phyloP scores from a whole-genome alignment of 2,113 vertebrate species.

The Uria lomvia region DNA sequence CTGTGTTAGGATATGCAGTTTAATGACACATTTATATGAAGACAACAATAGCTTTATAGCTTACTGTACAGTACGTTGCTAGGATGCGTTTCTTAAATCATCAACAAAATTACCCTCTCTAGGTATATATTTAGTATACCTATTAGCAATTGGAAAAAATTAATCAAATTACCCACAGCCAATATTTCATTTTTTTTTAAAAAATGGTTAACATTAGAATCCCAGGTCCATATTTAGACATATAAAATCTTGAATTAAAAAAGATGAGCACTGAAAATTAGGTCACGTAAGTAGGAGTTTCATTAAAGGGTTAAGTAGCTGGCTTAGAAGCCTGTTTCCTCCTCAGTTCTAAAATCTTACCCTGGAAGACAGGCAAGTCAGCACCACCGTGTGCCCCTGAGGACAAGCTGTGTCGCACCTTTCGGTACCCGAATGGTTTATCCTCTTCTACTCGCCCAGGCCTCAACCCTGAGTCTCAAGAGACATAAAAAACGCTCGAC shows the following conservation, averaged over 20 bases:
- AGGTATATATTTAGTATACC: background rate
- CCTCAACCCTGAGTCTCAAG: background rate
- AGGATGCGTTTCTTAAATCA: slow-evolving; percentile 4
- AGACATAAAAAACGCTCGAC: background rate
- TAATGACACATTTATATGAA: background rate
- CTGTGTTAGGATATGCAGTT: background rate
- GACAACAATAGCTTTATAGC: background rate
- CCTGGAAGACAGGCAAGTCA: background rate
- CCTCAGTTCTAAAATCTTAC: background rate
- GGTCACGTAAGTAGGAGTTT: background rate
- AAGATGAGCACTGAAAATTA: background rate
- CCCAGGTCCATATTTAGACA: background rate
- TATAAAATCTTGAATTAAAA: background rate
- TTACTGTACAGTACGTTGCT: background rate
- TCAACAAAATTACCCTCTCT: background rate
- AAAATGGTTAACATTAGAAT: background rate
- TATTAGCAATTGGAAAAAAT: background rate
- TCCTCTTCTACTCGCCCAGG: background rate
- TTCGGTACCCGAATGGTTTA: background rate
- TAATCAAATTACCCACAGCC: background rate
- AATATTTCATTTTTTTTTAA: background rate
- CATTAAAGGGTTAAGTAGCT: background rate
- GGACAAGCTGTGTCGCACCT: accelerated
- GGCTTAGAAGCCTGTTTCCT: background rate
- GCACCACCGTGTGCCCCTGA: accelerated